Percentiles rank a stretch among this genome's conserved stretches.
Conservation (phyloP, 92 coral and sea anemone genomes). For the Zoanthus sociatus region DNA sequence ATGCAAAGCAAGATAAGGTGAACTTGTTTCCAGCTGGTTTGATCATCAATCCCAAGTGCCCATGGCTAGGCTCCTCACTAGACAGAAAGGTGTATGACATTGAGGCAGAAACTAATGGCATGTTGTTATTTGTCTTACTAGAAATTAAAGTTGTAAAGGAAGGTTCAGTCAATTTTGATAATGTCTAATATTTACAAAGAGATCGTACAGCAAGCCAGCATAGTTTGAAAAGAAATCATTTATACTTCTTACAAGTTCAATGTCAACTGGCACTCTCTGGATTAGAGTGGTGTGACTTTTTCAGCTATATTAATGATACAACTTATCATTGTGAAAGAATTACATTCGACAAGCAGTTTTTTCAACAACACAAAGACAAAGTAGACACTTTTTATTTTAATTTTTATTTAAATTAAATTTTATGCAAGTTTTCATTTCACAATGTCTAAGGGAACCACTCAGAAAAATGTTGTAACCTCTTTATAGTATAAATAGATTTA, state of each 20-base stretch:
- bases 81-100: constrained; percentile 66
- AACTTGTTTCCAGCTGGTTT: constrained; percentile 61
- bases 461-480: not conserved
- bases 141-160: constrained; percentile 72
- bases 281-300: constrained; percentile 70
- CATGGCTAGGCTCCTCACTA: constrained; percentile 71
- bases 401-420: constrained; percentile 33
- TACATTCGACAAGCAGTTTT: constrained; percentile 52
- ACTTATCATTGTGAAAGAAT: constrained; percentile 52
- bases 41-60: constrained; percentile 61
- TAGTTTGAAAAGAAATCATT: constrained; percentile 49
- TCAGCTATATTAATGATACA: constrained; percentile 41
- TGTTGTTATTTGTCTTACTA: constrained; percentile 57
- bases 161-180: constrained; percentile 47
- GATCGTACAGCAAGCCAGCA: constrained; percentile 44
- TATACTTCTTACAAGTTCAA: constrained; percentile 68
- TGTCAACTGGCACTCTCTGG: constrained; percentile 69
- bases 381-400: constrained; percentile 64
- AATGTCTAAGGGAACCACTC: constrained; percentile 23
- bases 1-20: constrained; percentile 36
- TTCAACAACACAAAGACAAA: constrained; percentile 58
- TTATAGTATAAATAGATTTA: not conserved
- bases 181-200: constrained; percentile 42
- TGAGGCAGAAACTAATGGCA: constrained; percentile 42
- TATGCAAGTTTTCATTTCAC: constrained; percentile 8